Percentiles rank a stretch among this genome's conserved stretches.
These are phyloP conservation scores for Sitta europaea DNA, from an alignment of 2,113 vertebrate genomes.

Conservation along the genomic window DNA sequence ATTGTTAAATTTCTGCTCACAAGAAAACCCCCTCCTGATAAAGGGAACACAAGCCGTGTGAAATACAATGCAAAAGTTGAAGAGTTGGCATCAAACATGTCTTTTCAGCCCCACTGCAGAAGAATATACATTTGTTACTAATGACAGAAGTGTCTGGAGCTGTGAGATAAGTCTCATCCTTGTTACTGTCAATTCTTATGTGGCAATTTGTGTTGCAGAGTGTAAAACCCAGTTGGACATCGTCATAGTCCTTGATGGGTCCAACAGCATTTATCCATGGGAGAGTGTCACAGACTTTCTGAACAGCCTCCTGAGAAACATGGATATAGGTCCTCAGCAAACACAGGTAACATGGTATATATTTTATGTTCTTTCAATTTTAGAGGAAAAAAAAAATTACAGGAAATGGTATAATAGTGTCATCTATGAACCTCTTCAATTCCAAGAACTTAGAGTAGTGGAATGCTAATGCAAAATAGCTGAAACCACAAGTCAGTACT, in stretches of 20 bases:
- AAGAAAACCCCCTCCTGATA: neutral
- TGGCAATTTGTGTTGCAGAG: constrained; percentile 72
- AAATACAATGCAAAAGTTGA: neutral
- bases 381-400: neutral
- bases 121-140: neutral
- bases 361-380: neutral
- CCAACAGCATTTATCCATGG: constrained; percentile 98
- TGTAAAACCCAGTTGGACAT: constrained; percentile 89
- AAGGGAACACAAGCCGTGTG: neutral
- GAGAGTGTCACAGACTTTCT: constrained; percentile 82
- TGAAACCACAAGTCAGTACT: neutral
- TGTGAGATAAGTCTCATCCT: neutral
- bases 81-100: neutral
- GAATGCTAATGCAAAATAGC: neutral
- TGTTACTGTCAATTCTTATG: neutral
- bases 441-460: neutral
- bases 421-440: neutral
- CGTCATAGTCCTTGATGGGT: constrained; percentile 92
- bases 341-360: constrained; percentile 80
- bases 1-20: neutral
- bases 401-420: neutral
- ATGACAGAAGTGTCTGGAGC: neutral
- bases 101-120: neutral
- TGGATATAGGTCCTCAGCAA: constrained; percentile 84
- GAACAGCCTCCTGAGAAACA: constrained; percentile 80